Base-by-base conservation (phyloP, 2,113 vertebrate genomes). In the Sphyrna mokarran region DNA sequence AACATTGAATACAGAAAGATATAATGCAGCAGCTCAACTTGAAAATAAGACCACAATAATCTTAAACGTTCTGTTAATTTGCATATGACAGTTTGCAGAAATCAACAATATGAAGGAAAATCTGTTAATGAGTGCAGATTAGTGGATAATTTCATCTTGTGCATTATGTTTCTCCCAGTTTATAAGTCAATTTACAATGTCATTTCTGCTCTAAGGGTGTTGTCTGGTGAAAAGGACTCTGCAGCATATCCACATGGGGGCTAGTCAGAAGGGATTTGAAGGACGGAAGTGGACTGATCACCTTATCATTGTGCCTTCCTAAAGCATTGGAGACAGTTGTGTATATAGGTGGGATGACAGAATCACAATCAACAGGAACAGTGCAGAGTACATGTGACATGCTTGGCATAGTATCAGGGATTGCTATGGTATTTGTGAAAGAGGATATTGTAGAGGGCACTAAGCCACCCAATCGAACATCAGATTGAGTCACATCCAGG, bases 231-330 rank as follows among this genome's bases (percentile, higher is more conserved):
- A 91, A 91, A 3, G 89, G 18, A 91, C 66, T 66, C 89, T 91
- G 89, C 16, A 91, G 33, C 89, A 66, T 37, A 91, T 91, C 89
- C 33, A 66, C 89, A n/a, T 63, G 89, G 89, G 58, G 58, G 61
- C 58, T 91, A 29, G 87, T 90, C 14, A 90, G 54, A 54, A 90
- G 87, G 29, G 87, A 90, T 58, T 90, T 90, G 87, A 90, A 90
- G 58, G 87, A 90, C 4, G 48, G 87, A 26, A 90, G 87, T 33
- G 87, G 87, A 18, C 87, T 90, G 13, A 58, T 16, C 87, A 90
- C 33, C 14, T 90, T 83, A 43, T 43, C 33, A 6, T 61, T 54
- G 13, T 90, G 43, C 23, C 48, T 33, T 63, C 63, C 48, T 90
- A 61, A 90, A 61, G 87, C 11, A 63, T 54, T 14, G 14, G 87